These are phyloP conservation scores for Mormyrus proboscirostris DNA, from an alignment of 2,797 vertebrate species.

Conservation along the genomic window DNA sequence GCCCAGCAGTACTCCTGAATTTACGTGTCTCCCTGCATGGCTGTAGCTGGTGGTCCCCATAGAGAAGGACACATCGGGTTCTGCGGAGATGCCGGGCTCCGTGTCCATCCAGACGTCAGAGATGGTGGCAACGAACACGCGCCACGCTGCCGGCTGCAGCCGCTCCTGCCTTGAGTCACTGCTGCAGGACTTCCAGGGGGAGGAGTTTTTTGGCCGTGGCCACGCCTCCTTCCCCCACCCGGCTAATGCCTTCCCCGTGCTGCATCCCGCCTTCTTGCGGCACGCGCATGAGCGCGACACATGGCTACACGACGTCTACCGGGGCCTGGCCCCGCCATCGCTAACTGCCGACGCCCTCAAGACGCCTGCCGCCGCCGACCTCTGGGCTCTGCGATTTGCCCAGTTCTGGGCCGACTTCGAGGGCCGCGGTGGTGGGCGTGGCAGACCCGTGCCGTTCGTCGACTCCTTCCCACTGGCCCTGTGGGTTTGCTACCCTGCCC, in stretches of 20 bases:
- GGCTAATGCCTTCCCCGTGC: conserved; percentile 60
- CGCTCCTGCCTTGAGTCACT: conserved; percentile 85
- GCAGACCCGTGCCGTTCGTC: conserved; percentile 82
- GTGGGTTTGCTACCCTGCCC: conserved; percentile 85
- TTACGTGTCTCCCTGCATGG: neutral
- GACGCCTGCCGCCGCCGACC: conserved; percentile 77
- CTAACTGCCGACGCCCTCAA: conserved; percentile 75
- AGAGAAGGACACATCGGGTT: conserved; percentile 70
- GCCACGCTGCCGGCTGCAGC: conserved; percentile 79
- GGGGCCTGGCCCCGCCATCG: conserved; percentile 69
- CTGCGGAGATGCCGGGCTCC: conserved; percentile 79
- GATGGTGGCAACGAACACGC: conserved; percentile 92
- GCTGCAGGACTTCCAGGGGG: conserved; percentile 84
- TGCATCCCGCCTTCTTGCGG: conserved; percentile 82
- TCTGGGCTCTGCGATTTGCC: conserved; percentile 89
- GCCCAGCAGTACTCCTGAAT: neutral
- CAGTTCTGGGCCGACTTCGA: conserved; percentile 98
- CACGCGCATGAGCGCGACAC: conserved; percentile 93
- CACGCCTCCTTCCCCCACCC: conserved; percentile 66
- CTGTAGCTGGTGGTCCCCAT: conserved; percentile 83
- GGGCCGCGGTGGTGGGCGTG: conserved; percentile 76
- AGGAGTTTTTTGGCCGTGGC: conserved; percentile 71
- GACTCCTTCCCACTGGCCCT: conserved; percentile 90
- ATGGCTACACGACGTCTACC: conserved; percentile 83
- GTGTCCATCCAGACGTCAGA: conserved; percentile 93